Conservation (phyloP, 2,797 vertebrate species). For the Silurus lanzhouensis region DNA sequence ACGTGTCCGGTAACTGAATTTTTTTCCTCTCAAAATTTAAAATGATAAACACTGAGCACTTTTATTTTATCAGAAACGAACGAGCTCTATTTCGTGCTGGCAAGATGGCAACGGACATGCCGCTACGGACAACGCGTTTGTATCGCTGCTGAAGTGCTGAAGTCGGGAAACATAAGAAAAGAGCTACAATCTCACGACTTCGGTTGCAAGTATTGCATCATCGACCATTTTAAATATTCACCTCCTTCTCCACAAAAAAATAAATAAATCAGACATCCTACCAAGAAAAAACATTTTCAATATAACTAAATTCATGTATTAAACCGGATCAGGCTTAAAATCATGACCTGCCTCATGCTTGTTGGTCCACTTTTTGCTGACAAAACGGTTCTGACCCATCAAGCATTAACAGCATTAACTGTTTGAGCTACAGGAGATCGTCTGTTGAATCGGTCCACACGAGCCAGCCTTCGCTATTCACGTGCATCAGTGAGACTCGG, state of each 20-base stretch:
- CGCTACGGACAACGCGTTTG: not conserved
- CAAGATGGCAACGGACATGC: not conserved
- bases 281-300: not conserved
- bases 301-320: not conserved
- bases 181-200: not conserved
- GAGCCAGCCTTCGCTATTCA: too few species aligned
- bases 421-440: too few species aligned
- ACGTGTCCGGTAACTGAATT: not conserved
- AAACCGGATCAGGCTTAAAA: too few species aligned
- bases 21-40: too few species aligned
- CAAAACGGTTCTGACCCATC: too few species aligned
- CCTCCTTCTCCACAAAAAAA: not conserved
- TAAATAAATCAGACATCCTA: not conserved
- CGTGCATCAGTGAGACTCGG: too few species aligned
- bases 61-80: too few species aligned
- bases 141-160: not conserved
- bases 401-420: too few species aligned
- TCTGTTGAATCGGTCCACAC: too few species aligned
- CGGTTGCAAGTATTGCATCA: not conserved
- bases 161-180: constrained; percentile 4
- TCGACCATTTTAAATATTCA: not conserved
- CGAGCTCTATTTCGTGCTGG: not conserved
- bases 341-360: too few species aligned
- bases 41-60: not conserved
- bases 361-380: too few species aligned